Conservation (phyloP, 2,797 vertebrate genomes). For the Hozukius guyotensis region DNA sequence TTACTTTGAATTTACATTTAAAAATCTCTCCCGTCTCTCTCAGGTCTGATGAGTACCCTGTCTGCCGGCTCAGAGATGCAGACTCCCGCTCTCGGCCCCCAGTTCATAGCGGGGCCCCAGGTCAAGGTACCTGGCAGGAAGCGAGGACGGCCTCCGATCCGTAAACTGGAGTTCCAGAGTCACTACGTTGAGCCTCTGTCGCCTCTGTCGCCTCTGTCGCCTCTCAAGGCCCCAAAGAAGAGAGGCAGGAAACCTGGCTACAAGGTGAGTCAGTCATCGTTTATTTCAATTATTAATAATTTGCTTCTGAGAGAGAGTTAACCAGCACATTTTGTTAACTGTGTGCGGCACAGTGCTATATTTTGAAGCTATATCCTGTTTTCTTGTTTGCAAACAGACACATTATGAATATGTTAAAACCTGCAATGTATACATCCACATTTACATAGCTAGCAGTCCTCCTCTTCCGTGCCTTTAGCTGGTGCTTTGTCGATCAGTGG, state of each 20-base stretch:
- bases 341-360: no score
- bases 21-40: conserved; percentile 13
- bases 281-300: neutral
- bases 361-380: no score
- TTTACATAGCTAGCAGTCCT: no score
- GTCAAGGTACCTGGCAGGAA: conserved; percentile 88
- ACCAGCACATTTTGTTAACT: no score
- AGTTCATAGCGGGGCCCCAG: conserved; percentile 77
- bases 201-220: conserved; percentile 82
- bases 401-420: no score
- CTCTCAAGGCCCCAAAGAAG: conserved; percentile 93
- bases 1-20: conserved; percentile 17
- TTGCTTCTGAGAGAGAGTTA: neutral
- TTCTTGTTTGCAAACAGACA: no score
- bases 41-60: conserved; percentile 86
- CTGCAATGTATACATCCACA: no score
- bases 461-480: no score
- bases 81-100: conserved; percentile 80
- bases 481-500: no score
- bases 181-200: conserved; percentile 86
- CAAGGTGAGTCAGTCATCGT: conserved; percentile 83
- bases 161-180: conserved; percentile 87
- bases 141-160: conserved; percentile 91
- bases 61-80: conserved; percentile 88
- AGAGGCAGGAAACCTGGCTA: conserved; percentile 94